Evolutionary conservation across 1,140 invertebrate species (phyloP), one percentile per base, ranked within the genome.

Genomic region (Drosophila sp.): DNA sequence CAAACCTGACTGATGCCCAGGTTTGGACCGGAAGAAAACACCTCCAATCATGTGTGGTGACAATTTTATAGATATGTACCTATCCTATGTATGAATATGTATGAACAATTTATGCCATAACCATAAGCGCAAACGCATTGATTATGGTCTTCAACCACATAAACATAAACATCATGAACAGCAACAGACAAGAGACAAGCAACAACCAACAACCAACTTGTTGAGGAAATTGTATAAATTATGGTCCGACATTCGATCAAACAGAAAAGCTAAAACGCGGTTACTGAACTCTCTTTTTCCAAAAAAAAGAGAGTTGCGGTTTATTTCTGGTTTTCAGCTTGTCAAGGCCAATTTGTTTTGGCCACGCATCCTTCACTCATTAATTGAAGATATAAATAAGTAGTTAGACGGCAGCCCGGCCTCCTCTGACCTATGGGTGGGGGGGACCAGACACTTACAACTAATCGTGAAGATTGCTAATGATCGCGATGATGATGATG

Each of bases 171-270:
- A 50, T 4, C 23, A 50, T 38, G 35, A 38, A 47, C 44, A 47
- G 8, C 44, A 47, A 7, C 2, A 47, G n/a, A 50, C 7, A 50
- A 1, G 33, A 55, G 25, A 33, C 25, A 38, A 38, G 10, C 35
- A 8, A 8, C 35, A 38, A 30, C 8, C 35, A 54, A 79, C 76
- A 72, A 70, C 75, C 72, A 54, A 79, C 84, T 87, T 65, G 83
- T 89, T 50, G 89, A 83, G 83, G 84, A 87, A 87, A 89, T 87
- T 63, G 79, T 57, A 47, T 72, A 67, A 89, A 72, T 83, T 83
- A 89, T 89, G 69, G 71, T 25, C 44, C 41, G 54, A 33, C 50
- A 44, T 66, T 66, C 40, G 68, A 69, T 84, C 61, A 65, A 35
- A n/a, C 44, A 50, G 25, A 3, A 47, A 47, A 47, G 6, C 17